These are phyloP conservation scores for Tinea semifulvella DNA, from an alignment of 2,888 invertebrate genomes.

Conservation along the genomic window DNA sequence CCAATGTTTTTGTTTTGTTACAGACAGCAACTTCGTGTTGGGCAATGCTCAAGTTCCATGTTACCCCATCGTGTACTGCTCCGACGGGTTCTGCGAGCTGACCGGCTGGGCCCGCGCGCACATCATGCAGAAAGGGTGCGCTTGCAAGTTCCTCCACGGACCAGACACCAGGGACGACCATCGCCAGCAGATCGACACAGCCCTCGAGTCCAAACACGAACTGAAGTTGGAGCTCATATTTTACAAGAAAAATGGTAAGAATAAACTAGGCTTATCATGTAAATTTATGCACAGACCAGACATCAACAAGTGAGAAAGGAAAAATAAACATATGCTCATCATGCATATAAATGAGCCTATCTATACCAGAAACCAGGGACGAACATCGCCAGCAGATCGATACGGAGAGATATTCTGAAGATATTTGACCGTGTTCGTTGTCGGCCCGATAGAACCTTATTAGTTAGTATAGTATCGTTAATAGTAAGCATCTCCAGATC, in stretches of 20 bases:
- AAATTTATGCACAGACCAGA: too few species aligned
- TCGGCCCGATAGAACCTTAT: too few species aligned
- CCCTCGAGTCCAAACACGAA: conserved; percentile 89
- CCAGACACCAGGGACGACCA: conserved; percentile 90
- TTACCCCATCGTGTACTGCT: conserved; percentile 96
- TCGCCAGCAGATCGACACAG: conserved; percentile 87
- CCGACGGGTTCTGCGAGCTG: conserved; percentile 96
- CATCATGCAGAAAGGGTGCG: conserved; percentile 97
- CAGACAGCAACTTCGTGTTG: conserved; percentile 96
- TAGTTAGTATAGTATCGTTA: too few species aligned
- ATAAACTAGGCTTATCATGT: too few species aligned
- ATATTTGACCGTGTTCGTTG: too few species aligned
- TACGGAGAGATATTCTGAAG: too few species aligned
- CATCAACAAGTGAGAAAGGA: too few species aligned
- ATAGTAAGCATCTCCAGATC: too few species aligned
- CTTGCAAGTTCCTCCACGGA: conserved; percentile 94
- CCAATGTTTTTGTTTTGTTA: conserved; percentile 19
- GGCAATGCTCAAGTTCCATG: conserved; percentile 93
- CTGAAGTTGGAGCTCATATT: conserved; percentile 94
- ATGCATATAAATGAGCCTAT: too few species aligned
- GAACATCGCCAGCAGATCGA: too few species aligned
- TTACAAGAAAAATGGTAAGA: conserved; percentile 92
- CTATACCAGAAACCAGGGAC: too few species aligned
- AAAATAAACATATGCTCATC: too few species aligned
- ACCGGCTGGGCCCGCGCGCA: conserved; percentile 93